Evolutionary conservation across 2,888 invertebrate genomes (phyloP).

Genomic region (Dolichomitus sp.): DNA sequence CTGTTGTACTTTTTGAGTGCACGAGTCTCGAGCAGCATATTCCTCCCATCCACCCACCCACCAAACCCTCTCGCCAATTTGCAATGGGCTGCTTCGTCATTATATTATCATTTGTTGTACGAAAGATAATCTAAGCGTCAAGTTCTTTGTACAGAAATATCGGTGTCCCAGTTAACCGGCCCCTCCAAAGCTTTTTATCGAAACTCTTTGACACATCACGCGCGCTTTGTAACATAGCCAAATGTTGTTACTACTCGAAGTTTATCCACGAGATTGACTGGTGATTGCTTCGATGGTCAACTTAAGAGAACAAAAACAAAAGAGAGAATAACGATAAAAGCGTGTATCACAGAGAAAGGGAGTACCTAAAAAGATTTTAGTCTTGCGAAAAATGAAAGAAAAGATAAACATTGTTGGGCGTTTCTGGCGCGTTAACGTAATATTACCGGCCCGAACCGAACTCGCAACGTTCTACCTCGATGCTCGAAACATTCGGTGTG

Average conservation of each 20-base stretch:
- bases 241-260: slow-evolving; percentile 54
- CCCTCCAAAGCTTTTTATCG: slow-evolving; percentile 47
- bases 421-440: slow-evolving; percentile 43
- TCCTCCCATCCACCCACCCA: neutral
- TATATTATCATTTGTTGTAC: slow-evolving; percentile 50
- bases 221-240: slow-evolving; percentile 68
- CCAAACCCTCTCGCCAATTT: slow-evolving; percentile 15
- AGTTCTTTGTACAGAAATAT: slow-evolving; percentile 61
- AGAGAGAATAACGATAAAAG: slow-evolving; percentile 7
- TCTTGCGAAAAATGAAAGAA: slow-evolving; percentile 17
- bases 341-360: slow-evolving; percentile 18
- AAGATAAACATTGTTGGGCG: slow-evolving; percentile 26
- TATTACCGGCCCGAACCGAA: slow-evolving; percentile 59
- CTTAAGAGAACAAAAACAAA: neutral
- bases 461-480: slow-evolving; percentile 64
- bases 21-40: slow-evolving; percentile 5
- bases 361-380: slow-evolving; percentile 18
- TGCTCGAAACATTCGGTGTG: slow-evolving; percentile 61
- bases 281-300: slow-evolving; percentile 31
- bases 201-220: slow-evolving; percentile 44
- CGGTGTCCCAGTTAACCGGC: slow-evolving; percentile 3
- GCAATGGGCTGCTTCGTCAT: slow-evolving; percentile 37
- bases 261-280: slow-evolving; percentile 43
- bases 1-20: slow-evolving; percentile 18
- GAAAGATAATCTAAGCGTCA: slow-evolving; percentile 37